Conservation (phyloP, 2,113 vertebrate genomes). For the Paramisgurnus dabryanus region DNA sequence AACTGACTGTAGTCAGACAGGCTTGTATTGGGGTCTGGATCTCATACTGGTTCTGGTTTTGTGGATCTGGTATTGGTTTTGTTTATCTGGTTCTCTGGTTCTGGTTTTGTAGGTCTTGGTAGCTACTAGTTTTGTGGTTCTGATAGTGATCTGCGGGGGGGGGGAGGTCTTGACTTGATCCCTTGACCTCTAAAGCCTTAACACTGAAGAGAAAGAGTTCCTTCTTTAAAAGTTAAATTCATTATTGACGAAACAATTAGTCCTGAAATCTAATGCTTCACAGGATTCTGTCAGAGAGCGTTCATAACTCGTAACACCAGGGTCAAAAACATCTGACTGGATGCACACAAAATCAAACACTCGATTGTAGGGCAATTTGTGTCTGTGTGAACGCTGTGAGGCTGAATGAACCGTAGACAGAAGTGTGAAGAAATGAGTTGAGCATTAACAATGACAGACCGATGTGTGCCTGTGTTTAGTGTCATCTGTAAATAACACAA, state of each 20-base stretch:
- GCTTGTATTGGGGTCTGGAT: too few relatives aligned
- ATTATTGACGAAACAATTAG: constrained; percentile 33
- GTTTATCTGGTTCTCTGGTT: too few relatives aligned
- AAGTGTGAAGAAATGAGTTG: constrained; percentile 12
- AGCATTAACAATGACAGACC: constrained; percentile 35
- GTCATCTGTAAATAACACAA: constrained; percentile 25
- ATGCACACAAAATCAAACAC: constrained; percentile 21
- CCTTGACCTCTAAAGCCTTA: background rate
- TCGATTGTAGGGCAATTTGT: constrained; percentile 37
- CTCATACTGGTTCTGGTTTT: too few relatives aligned
- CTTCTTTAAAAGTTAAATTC: background rate
- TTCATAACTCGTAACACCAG: constrained; percentile 31
- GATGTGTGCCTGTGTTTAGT: constrained; percentile 32
- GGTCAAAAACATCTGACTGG: constrained; percentile 36
- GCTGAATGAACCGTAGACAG: constrained; percentile 44
- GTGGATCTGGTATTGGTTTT: too few relatives aligned
- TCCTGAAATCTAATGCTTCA: background rate
- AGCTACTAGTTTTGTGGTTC: too few relatives aligned
- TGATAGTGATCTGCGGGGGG: too few relatives aligned
- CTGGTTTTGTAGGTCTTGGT: too few relatives aligned
- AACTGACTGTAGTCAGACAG: too few relatives aligned
- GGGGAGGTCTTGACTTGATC: background rate
- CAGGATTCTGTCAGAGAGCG: background rate
- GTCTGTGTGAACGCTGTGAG: constrained; percentile 30
- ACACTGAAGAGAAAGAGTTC: background rate